Evolutionary conservation across 2,888 invertebrate genomes (phyloP).

Genomic region (Campoplex capitator): DNA sequence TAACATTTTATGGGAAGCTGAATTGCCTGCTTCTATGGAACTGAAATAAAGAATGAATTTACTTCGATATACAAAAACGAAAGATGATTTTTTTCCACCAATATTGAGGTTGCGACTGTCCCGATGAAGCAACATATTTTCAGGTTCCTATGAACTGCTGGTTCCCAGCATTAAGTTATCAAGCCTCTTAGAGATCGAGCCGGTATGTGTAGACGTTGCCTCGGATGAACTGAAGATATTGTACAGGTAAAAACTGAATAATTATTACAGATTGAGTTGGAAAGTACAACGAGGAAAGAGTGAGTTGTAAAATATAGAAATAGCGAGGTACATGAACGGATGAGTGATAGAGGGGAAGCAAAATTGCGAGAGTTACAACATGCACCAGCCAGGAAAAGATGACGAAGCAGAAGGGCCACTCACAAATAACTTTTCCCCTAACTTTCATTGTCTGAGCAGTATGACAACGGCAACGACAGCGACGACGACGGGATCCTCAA

Average conservation of each 20-base stretch:
- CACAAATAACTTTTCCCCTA: constrained; percentile 62
- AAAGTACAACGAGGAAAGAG: constrained; percentile 4
- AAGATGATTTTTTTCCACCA: background rate
- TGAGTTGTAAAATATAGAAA: background rate
- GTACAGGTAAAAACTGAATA: background rate
- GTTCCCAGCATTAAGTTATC: background rate
- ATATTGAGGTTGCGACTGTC: background rate
- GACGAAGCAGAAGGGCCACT: constrained; percentile 57
- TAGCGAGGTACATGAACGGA: constrained; percentile 32
- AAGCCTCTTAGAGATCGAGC: background rate
- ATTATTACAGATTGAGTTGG: constrained; percentile 28
- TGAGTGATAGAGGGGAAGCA: constrained; percentile 45
- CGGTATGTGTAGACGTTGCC: background rate
- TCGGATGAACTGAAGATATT: background rate
- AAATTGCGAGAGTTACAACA: background rate
- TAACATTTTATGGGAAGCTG: background rate
- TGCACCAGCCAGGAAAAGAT: constrained; percentile 39
- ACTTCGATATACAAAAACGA: background rate
- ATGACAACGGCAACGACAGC: constrained; percentile 34
- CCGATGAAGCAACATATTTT: background rate
- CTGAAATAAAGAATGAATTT: background rate
- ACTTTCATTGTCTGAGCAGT: constrained; percentile 68
- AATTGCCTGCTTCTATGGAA: background rate
- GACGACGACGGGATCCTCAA: constrained; percentile 64
- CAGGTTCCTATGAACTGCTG: background rate